Evolutionary conservation across 2,888 invertebrate species (phyloP).

Genomic region (Phyto melanocephala): DNA sequence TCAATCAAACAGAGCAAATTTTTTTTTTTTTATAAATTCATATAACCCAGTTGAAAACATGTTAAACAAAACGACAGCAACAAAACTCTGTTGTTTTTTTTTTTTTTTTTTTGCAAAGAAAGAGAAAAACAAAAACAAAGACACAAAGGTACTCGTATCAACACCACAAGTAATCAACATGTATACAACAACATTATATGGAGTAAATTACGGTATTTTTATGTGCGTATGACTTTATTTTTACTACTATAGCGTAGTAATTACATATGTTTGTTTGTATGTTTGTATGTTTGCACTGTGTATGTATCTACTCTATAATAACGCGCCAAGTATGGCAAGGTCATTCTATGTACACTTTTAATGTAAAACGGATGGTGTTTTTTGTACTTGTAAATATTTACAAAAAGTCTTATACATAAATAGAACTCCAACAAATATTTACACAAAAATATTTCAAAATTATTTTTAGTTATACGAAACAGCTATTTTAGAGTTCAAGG

Average conservation of each 20-base stretch:
- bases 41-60: not conserved
- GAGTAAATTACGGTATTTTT: conserved; percentile 52
- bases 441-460: conserved; percentile 40
- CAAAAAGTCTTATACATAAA: conserved; percentile 2
- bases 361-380: conserved; percentile 41
- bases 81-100: not conserved
- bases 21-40: not conserved
- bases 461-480: conserved; percentile 22
- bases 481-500: conserved; percentile 37
- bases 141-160: conserved; percentile 24
- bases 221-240: not conserved
- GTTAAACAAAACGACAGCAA: not conserved
- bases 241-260: not conserved
- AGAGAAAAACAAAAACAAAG: not conserved
- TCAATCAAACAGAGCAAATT: conserved; percentile 40
- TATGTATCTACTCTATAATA: not conserved
- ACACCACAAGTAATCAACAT: conserved; percentile 1
- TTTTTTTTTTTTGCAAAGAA: conserved; percentile 19
- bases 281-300: not conserved
- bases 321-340: conserved; percentile 59
- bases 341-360: conserved; percentile 62
- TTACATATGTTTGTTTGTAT: not conserved
- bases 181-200: not conserved
- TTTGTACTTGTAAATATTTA: not conserved
- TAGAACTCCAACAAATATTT: conserved; percentile 9